phyloP scores from a whole-genome alignment of 2,888 invertebrate genomes.

The Drosophila gaucha region DNA sequence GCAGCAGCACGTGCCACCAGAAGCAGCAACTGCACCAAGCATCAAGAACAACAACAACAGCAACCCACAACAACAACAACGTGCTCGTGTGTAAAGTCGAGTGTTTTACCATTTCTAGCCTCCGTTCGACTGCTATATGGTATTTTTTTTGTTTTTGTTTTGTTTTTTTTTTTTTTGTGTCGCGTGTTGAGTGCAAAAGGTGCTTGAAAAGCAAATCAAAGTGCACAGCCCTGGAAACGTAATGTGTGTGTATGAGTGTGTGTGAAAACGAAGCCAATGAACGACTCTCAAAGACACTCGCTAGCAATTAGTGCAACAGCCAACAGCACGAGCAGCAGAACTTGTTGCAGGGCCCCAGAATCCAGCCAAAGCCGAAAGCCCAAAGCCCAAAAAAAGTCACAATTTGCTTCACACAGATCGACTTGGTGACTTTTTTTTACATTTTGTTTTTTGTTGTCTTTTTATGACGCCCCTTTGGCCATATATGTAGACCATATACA shows the following conservation, averaged over 20 bases:
- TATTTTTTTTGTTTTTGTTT: slow-evolving; percentile 32
- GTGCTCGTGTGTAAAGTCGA: slow-evolving; percentile 38
- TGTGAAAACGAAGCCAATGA: neutral
- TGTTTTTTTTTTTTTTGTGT: slow-evolving; percentile 40
- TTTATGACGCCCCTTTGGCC: neutral
- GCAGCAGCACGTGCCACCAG: slow-evolving; percentile 45
- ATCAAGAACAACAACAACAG: slow-evolving; percentile 15
- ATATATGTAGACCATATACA: neutral
- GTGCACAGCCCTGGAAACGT: slow-evolving; percentile 53
- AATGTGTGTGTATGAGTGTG: slow-evolving; percentile 5
- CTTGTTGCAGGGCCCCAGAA: slow-evolving; percentile 65
- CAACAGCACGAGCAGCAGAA: slow-evolving; percentile 25
- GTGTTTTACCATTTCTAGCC: slow-evolving; percentile 27
- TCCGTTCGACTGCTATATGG: slow-evolving; percentile 15
- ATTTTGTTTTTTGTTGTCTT: slow-evolving; percentile 5
- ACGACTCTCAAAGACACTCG: slow-evolving; percentile 11
- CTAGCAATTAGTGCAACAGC: slow-evolving; percentile 25
- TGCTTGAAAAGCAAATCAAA: slow-evolving; percentile 59
- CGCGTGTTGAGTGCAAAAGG: slow-evolving; percentile 50
- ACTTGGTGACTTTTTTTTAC: neutral
- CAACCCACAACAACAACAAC: slow-evolving; percentile 8
- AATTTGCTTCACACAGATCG: neutral
- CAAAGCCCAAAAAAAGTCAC: slow-evolving; percentile 1
- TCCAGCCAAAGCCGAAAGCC: no score
- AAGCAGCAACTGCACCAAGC: slow-evolving; percentile 26